Percentiles rank a stretch among this genome's conserved stretches.
Evolutionary conservation across 35 echinoderm and acorn worm genomes (phyloP).

Genomic region (Apostichopus japonicus): DNA sequence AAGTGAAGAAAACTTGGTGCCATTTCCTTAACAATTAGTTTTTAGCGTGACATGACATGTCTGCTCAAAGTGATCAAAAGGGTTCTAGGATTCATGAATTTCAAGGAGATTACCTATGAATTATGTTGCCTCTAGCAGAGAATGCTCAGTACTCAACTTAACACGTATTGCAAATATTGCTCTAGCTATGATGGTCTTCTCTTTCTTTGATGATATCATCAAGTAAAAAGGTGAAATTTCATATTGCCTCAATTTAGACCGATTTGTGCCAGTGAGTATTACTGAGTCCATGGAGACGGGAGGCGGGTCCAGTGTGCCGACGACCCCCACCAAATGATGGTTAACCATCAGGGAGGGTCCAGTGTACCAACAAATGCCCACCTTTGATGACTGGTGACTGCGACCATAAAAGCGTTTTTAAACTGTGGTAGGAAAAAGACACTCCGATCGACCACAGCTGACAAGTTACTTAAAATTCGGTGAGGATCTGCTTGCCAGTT

Average conservation of each 20-base stretch:
- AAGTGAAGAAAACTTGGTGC: no score
- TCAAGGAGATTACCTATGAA: no score
- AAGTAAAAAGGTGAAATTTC: no score
- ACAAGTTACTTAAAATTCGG: background rate
- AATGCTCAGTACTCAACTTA: no score
- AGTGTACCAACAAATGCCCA: background rate
- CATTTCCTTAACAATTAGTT: no score
- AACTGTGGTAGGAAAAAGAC: background rate
- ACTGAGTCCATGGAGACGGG: constrained; percentile 45
- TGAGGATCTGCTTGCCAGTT: background rate
- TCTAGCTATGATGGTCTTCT: no score
- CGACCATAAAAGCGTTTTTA: background rate
- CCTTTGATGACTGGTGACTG: background rate
- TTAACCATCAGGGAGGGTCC: background rate
- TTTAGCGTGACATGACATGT: no score
- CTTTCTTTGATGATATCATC: no score
- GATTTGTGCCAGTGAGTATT: constrained; percentile 56
- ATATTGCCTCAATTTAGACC: background rate
- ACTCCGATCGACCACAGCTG: background rate
- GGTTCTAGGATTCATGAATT: no score
- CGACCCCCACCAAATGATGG: constrained; percentile 48
- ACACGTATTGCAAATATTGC: no score
- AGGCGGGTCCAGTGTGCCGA: constrained; percentile 18
- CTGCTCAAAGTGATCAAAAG: no score
- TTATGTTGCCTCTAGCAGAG: no score